These are phyloP conservation scores for Andricus grossulariae DNA, from an alignment of 1,140 invertebrate genomes.

Conservation along the genomic window DNA sequence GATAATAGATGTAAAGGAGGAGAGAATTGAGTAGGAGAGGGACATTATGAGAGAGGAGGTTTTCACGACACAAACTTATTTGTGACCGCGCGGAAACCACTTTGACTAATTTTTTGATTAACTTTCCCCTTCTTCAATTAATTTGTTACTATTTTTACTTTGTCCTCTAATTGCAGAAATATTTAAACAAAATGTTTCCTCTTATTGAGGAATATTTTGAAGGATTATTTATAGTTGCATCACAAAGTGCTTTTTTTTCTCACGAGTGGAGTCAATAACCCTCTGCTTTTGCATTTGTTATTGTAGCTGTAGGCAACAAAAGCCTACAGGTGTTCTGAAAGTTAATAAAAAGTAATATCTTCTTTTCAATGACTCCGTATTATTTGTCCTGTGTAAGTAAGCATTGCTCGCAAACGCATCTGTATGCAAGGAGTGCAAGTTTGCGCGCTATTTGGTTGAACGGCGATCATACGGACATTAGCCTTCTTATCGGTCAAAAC, in stretches of 20 bases:
- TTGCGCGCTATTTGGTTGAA: conserved; percentile 19
- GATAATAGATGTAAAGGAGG: too few species aligned
- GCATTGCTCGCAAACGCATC: neutral
- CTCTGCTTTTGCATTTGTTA: neutral
- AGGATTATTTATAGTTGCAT: neutral
- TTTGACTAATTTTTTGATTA: too few species aligned
- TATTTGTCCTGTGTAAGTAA: neutral
- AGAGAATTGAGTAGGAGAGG: too few species aligned
- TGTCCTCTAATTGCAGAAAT: too few species aligned
- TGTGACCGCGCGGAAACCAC: too few species aligned
- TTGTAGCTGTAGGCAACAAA: conserved; percentile 9
- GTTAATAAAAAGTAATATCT: conserved; percentile 4
- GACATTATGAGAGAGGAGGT: too few species aligned
- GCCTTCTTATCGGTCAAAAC: conserved; percentile 62
- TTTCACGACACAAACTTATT: too few species aligned
- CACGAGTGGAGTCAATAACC: neutral
- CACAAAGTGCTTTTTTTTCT: neutral
- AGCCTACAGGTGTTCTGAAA: conserved; percentile 7
- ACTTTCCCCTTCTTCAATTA: too few species aligned
- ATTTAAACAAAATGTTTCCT: neutral
- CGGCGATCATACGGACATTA: conserved; percentile 41
- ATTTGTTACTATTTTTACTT: too few species aligned
- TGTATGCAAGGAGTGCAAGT: conserved; percentile 16
- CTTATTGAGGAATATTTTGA: neutral
- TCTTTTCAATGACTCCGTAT: conserved; percentile 6